Conservation (phyloP, 1,140 invertebrate species). For the Dreissena rostriformis region DNA sequence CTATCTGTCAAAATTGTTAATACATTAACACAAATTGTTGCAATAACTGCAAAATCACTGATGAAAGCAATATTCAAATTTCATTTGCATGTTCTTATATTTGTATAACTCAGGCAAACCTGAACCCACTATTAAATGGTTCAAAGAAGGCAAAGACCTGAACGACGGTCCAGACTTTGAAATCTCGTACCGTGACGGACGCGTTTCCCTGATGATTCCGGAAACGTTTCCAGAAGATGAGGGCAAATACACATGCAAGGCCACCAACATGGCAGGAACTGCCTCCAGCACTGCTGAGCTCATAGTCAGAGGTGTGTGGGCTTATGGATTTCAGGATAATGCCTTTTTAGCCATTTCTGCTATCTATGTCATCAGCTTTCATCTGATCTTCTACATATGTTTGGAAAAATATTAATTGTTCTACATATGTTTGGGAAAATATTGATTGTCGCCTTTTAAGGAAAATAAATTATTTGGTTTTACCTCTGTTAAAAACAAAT, state of each 20-base stretch:
- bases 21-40: no score
- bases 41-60: no score
- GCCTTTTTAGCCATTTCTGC: no score
- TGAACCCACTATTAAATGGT: slow-evolving; percentile 98
- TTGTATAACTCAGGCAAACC: slow-evolving; percentile 88
- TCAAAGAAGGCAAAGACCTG: slow-evolving; percentile 91
- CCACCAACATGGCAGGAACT: slow-evolving; percentile 92
- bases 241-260: slow-evolving; percentile 95
- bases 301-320: slow-evolving; percentile 83
- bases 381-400: no score
- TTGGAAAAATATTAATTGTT: no score
- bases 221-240: slow-evolving; percentile 91
- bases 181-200: slow-evolving; percentile 75
- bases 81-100: neutral
- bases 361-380: no score
- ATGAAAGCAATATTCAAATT: no score
- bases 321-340: no score
- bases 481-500: neutral
- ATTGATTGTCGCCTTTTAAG: no score
- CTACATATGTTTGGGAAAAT: no score
- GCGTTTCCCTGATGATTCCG: slow-evolving; percentile 83
- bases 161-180: slow-evolving; percentile 77
- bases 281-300: slow-evolving; percentile 84
- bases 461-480: neutral
- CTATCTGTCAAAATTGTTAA: no score